A percentile compares a stretch with the other conserved stretches of the same genome.
phyloP scores from a whole-genome alignment of 2,113 vertebrate species.

The Rousettus leschenaultii region DNA sequence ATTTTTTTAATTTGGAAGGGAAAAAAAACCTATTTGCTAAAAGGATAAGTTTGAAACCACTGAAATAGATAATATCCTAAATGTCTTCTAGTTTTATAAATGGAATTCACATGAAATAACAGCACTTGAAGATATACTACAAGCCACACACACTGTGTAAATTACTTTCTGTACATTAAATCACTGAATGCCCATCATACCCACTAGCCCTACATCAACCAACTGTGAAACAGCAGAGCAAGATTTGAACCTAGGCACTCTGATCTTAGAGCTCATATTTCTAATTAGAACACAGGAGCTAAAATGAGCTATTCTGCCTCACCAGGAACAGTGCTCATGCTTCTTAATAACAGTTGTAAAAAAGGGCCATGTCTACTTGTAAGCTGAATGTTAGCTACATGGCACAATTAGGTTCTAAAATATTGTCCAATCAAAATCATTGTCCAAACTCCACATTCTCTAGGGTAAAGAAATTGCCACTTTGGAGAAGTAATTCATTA shows the following conservation, averaged over 20 bases:
- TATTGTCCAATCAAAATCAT: background rate
- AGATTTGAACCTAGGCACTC: background rate
- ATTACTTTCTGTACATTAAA: background rate
- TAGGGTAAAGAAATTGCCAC: background rate
- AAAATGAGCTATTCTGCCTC: background rate
- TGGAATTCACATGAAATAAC: background rate
- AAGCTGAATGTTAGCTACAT: background rate
- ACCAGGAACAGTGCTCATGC: background rate
- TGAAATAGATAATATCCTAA: background rate
- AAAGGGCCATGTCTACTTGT: rapidly evolving
- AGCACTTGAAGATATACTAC: background rate
- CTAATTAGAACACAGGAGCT: background rate
- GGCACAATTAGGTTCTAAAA: background rate
- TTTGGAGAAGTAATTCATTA: background rate
- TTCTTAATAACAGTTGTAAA: background rate
- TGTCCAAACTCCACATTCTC: background rate
- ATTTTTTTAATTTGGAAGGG: background rate
- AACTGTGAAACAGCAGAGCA: background rate
- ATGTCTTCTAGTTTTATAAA: background rate
- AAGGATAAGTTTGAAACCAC: background rate
- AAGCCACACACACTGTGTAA: background rate
- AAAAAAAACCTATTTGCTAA: background rate
- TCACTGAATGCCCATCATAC: background rate
- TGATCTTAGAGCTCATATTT: background rate
- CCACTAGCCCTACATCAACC: background rate